These are phyloP conservation scores for roundworm (Caenorhabditis elegans) DNA, from an alignment of 1,140 invertebrate species.

Conservation along the genomic window WBcel235 BX284602.5:5957501-5958000, in stretches of 20 bases:
- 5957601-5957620: not conserved
- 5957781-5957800: constrained; percentile 12
- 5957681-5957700: not conserved
- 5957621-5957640: not conserved
- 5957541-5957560: no score
- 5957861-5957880: not conserved
- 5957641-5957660: no score
- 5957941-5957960: not conserved
- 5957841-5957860: not conserved
- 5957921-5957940: constrained; percentile 16
- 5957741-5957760: constrained; percentile 12
- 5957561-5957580: no score
- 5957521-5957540: no score
- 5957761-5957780: constrained; percentile 14
- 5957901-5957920: not conserved
- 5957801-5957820: not conserved
- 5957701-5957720: not conserved
- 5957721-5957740: not conserved
- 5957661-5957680: not conserved
- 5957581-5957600: not conserved
- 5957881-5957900: not conserved
- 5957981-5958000: not conserved
- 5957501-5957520: no score
- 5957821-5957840: not conserved
- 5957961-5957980: not conserved